phyloP scores from a whole-genome alignment of 2,888 invertebrate genomes.

The Parapristionchus giblindavisi region DNA sequence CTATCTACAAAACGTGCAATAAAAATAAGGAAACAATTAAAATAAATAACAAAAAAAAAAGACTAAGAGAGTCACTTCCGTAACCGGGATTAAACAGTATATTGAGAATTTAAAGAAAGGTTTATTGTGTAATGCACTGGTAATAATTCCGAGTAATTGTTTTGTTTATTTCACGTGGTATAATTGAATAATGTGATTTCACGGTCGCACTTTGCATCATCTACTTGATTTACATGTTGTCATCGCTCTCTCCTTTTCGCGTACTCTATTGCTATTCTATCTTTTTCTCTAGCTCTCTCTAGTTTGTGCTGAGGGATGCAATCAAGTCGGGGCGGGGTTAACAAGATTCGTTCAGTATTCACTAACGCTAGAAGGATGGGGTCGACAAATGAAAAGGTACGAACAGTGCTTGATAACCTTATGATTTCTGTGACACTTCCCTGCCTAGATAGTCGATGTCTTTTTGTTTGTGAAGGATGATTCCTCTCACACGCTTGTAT shows the following conservation, averaged over 20 bases:
- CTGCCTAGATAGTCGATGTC: no score
- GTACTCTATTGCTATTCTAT: not conserved
- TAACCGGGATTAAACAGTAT: no score
- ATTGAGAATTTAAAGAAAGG: no score
- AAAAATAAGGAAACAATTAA: no score
- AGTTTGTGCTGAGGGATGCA: conserved; percentile 33
- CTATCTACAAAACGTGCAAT: no score
- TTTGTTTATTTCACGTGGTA: not conserved
- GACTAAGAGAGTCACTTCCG: no score
- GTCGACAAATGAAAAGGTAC: conserved; percentile 27
- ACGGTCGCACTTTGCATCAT: not conserved
- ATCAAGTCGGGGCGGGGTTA: conserved; percentile 34
- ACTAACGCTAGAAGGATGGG: conserved; percentile 27
- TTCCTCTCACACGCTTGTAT: conserved; percentile 2
- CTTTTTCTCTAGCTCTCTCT: conserved; percentile 13
- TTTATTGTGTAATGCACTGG: no score
- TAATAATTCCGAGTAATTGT: no score
- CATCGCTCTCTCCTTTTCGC: not conserved
- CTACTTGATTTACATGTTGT: conserved; percentile 18
- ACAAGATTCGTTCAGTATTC: conserved; percentile 38
- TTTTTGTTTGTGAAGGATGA: not conserved
- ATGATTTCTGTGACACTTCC: not conserved
- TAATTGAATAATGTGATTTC: not conserved
- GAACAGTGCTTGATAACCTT: no score
- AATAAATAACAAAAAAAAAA: no score